phyloP scores from a whole-genome alignment of 2,888 invertebrate genomes.

The Heliconius charithonia region DNA sequence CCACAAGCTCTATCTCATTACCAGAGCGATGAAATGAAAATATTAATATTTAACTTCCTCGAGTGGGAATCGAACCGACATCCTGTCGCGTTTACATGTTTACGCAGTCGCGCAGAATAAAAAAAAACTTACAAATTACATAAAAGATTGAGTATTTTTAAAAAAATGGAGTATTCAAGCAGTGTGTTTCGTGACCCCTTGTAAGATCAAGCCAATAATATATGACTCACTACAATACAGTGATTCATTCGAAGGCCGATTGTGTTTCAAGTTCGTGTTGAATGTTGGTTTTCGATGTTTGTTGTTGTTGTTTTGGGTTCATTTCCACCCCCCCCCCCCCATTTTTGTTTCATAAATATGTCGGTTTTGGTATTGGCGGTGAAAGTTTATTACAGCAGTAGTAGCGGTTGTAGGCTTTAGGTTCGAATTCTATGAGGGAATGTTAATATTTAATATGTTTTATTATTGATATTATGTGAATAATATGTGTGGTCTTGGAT shows the following conservation, averaged over 20 bases:
- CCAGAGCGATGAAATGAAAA: no score
- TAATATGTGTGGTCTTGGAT: no score
- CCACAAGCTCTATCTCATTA: no score
- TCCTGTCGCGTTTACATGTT: no score
- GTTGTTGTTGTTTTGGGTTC: slow-evolving; percentile 7
- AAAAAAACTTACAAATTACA: background rate
- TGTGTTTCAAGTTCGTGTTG: slow-evolving; percentile 46
- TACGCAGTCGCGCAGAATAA: no score
- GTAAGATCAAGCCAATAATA: slow-evolving; percentile 33
- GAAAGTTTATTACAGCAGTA: background rate
- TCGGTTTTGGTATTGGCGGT: background rate
- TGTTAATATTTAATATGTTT: background rate
- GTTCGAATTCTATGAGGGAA: background rate
- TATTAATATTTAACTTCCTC: no score
- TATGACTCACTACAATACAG: slow-evolving; percentile 48
- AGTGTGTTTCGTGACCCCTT: slow-evolving; percentile 37
- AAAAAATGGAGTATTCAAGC: background rate
- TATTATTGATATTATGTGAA: background rate
- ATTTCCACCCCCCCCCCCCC: background rate
- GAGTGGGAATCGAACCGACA: no score
- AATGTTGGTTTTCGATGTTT: slow-evolving; percentile 36
- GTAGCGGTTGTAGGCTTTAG: background rate
- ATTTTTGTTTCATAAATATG: slow-evolving; percentile 24
- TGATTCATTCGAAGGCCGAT: slow-evolving; percentile 52
- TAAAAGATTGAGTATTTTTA: background rate